Evolutionary conservation across 2,113 vertebrate genomes (phyloP), one percentile per base, ranked within the genome.

Genomic region (Corynorhinus townsendii): DNA sequence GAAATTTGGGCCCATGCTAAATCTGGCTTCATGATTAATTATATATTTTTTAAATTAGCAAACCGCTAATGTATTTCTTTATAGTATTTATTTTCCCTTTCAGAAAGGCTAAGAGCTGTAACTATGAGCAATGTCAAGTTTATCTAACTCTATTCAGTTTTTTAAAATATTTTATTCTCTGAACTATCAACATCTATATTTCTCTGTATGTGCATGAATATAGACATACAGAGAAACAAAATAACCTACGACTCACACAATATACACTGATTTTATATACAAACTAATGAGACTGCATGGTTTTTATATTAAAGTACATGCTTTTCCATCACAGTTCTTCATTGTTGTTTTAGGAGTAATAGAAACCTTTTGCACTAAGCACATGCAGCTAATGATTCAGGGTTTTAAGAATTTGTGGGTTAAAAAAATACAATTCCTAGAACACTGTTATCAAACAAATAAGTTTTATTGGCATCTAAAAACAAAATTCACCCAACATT

Each of bases 381-480:
- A 98, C 94, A 95, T 97, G 97, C 95, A 93, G 95, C 90, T 96
- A 95, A 97, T 95, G 97, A 98, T 96, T 97, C 98, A 98, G 94
- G 92, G 91, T 97, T 98, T 98, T 98, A 98, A 98, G 97, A 98
- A 97, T 96, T 98, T 98, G 96, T 97, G 98, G 97, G 89, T 98
- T 98, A 98, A 98, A 99, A 98, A 99, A 99, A 99, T 99, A 99
- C 99, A 99, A 99, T 99, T 99, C 99, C 99, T 99, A 99, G 99
- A 99, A 99, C 99, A 99, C 98, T 99, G 99, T 98, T 99, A 99
- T 99, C 99, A 99, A 99, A 99, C 99, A 99, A 99, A 87, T 98
- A 99, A 99, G 99, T 99, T 99, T 99, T 99, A 99, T 99, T 99
- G 99, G 98, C 99, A 99, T 99, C 99, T 99, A 99, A 99, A 99